Percentiles rank a stretch among this genome's conserved stretches.
Conservation (phyloP, 2,888 invertebrate species). For the Halocaridina rubra region DNA sequence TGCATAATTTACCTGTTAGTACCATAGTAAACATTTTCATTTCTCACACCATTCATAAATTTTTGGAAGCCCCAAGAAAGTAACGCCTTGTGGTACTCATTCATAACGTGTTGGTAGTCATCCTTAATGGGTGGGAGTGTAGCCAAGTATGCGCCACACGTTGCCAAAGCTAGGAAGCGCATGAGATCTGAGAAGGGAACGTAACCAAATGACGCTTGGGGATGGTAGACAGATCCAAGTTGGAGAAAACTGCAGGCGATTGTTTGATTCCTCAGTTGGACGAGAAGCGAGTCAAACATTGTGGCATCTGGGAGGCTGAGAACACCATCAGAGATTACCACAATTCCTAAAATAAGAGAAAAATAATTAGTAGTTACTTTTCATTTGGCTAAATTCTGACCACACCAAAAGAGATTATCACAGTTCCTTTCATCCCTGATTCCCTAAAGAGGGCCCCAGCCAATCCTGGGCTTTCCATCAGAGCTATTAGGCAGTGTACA, state of each 20-base stretch:
- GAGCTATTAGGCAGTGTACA: too few relatives aligned
- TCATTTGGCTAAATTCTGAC: too few relatives aligned
- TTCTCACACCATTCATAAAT: slow-evolving; percentile 66
- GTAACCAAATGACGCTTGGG: slow-evolving; percentile 75
- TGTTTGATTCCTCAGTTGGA: slow-evolving; percentile 79
- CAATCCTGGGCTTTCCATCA: too few relatives aligned
- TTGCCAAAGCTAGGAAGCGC: slow-evolving; percentile 80
- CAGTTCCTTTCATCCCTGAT: too few relatives aligned
- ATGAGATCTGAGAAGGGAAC: slow-evolving; percentile 81
- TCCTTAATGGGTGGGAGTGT: slow-evolving; percentile 70
- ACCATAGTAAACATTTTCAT: slow-evolving; percentile 7
- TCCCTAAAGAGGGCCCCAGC: too few relatives aligned
- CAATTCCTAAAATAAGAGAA: slow-evolving; percentile 75
- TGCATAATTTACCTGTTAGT: slow-evolving; percentile 13
- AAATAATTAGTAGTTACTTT: too few relatives aligned
- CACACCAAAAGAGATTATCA: too few relatives aligned
- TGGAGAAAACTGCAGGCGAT: slow-evolving; percentile 82
- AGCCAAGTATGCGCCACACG: slow-evolving; percentile 78
- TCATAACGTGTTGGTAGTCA: slow-evolving; percentile 69
- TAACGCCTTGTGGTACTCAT: slow-evolving; percentile 75
- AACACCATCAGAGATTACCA: slow-evolving; percentile 81
- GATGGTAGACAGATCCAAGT: slow-evolving; percentile 77
- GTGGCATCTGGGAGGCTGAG: slow-evolving; percentile 78
- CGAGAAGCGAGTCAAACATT: slow-evolving; percentile 78
- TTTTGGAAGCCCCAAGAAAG: slow-evolving; percentile 75